Base-by-base conservation (phyloP, 2,888 invertebrate species). In the Zhuqinia jingwanae region DNA sequence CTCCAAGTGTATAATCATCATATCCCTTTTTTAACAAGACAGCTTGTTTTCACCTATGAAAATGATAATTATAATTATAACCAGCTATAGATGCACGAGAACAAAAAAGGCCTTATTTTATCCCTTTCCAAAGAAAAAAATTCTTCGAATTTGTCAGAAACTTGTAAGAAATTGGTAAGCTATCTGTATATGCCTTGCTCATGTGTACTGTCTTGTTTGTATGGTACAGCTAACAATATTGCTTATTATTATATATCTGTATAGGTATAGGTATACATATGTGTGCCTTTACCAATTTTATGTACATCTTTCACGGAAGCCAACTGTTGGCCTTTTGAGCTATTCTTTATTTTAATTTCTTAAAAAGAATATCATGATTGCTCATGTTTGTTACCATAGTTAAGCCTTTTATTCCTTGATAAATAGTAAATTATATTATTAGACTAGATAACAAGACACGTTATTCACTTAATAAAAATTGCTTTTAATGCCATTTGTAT, bases 21-120 rank as follows among this genome's bases (percentile, higher is more conserved):
- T 77, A 88, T 88, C 87, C 75, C 84, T 27, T 60, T 58, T 30
- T 53, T 85, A 85, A 85, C 85, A 79, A 85, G 85, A 36, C 70
- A 73, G 42, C 79, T 85, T 79, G 70, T 85, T 79, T 73, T 63
- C 83, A 42, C 45, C 78, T 63, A 15, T 60, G 45, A 81, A 50
- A 70, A 42, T 25, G 70, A 70, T 25, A 53, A 68, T n/a, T n/a
- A n/a, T n/a, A n/a, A n/a, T n/a, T n/a, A n/a, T n/a, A n/a, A n/a
- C n/a, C n/a, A n/a, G n/a, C n/a, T n/a, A n/a, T n/a, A n/a, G n/a
- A n/a, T n/a, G 30, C 36, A 36, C 36, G 6, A n/a, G n/a, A 42
- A 68, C n/a, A n/a, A 68, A 50, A 47, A 13, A 63, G 53, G 63
- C 17, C 17, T 11, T n/a, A n/a, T n/a, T n/a, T n/a, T n/a, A n/a